Percentiles rank a stretch among this genome's conserved stretches.
Conservation (phyloP, 2,113 vertebrate species). For the Herpetotheres cachinnans region DNA sequence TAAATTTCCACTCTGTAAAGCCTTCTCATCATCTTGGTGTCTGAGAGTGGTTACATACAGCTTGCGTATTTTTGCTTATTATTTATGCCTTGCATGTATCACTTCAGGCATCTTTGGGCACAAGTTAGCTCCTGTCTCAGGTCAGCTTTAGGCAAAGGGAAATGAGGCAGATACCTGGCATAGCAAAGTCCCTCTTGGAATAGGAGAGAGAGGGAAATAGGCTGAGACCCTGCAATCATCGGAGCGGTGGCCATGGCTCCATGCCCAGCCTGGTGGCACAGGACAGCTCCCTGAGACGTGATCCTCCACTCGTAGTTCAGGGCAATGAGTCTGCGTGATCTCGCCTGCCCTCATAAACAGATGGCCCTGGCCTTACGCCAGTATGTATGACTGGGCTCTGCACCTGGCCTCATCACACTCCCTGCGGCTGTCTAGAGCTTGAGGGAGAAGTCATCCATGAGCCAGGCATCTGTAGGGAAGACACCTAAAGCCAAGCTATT, state of each 20-base stretch:
- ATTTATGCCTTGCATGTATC: not conserved
- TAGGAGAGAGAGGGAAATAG: not conserved
- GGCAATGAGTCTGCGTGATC: not conserved
- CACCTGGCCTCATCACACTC: not conserved
- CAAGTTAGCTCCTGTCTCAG: not conserved
- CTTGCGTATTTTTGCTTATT: not conserved
- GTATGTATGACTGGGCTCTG: fast-evolving
- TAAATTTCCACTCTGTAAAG: not conserved
- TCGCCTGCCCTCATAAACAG: not conserved
- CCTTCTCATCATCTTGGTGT: not conserved
- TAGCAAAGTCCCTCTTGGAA: not conserved
- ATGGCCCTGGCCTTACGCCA: not conserved
- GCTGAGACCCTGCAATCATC: not conserved
- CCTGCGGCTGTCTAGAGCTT: not conserved
- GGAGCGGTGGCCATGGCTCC: not conserved
- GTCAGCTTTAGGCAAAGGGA: not conserved
- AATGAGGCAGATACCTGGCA: not conserved
- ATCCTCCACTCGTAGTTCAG: conserved; percentile 5
- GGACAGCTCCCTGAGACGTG: conserved; percentile 17
- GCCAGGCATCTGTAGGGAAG: not conserved
- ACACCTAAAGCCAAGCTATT: not conserved
- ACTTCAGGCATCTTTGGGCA: not conserved
- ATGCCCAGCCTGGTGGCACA: not conserved
- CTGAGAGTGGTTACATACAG: not conserved
- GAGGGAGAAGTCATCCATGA: not conserved